Evolutionary conservation across 2,113 vertebrate genomes (phyloP).

Genomic region (Hydrolagus affinis): DNA sequence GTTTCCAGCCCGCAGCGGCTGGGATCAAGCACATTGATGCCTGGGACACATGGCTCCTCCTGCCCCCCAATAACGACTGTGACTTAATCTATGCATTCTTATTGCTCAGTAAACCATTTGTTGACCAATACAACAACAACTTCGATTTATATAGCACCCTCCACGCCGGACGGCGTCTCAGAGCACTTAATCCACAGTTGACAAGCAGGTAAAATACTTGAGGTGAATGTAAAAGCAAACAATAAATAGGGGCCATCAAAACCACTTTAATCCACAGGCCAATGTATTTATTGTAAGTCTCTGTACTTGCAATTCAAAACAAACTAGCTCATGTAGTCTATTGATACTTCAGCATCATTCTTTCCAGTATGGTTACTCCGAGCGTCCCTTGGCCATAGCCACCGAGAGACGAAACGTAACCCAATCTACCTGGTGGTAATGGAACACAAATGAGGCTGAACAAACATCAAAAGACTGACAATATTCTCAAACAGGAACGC

Average conservation of each 20-base stretch:
- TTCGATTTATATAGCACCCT: too few relatives aligned
- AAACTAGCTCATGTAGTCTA: too few relatives aligned
- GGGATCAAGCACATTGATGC: not conserved
- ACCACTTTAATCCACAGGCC: not conserved
- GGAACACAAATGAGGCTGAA: constrained; percentile 15
- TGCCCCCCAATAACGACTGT: not conserved
- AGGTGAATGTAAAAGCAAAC: too few relatives aligned
- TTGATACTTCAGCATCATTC: too few relatives aligned
- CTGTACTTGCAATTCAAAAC: too few relatives aligned
- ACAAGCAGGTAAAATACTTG: not conserved
- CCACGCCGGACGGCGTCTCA: too few relatives aligned
- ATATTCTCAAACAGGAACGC: constrained; percentile 5
- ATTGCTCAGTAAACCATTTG: too few relatives aligned
- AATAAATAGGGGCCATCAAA: too few relatives aligned
- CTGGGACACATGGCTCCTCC: not conserved
- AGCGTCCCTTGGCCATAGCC: not conserved
- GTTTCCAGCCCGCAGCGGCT: not conserved
- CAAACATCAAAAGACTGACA: constrained; percentile 11
- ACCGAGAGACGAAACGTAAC: not conserved
- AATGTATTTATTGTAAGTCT: not conserved
- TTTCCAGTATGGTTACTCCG: not conserved
- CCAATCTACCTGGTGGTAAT: constrained; percentile 17
- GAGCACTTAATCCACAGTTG: not conserved
- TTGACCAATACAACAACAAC: too few relatives aligned
- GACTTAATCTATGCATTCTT: not conserved